Conservation (phyloP, 92 coral and sea anemone species). For the Ricordea florida region DNA sequence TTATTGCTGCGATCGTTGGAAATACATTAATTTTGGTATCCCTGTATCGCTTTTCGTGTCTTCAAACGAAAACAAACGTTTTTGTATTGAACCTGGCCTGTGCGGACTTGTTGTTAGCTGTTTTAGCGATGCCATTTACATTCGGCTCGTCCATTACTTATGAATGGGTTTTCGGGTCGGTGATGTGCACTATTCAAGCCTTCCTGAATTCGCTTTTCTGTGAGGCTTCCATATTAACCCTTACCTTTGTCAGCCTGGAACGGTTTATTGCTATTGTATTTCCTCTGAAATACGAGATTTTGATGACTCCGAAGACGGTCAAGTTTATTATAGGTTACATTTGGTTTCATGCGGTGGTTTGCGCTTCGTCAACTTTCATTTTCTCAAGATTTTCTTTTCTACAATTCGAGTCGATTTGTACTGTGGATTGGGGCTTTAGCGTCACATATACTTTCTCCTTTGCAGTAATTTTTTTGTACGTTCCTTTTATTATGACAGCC, state of each 20-base stretch:
- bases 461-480: slow-evolving; percentile 32
- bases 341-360: slow-evolving; percentile 64
- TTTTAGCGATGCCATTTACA: slow-evolving; percentile 85
- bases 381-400: slow-evolving; percentile 67
- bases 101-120: slow-evolving; percentile 74
- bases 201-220: slow-evolving; percentile 68
- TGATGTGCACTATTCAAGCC: slow-evolving; percentile 78
- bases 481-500: slow-evolving; percentile 69
- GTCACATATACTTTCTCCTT: slow-evolving; percentile 66
- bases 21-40: slow-evolving; percentile 69
- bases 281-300: slow-evolving; percentile 67
- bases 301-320: slow-evolving; percentile 64
- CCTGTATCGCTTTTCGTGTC: slow-evolving; percentile 57
- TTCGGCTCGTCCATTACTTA: slow-evolving; percentile 67
- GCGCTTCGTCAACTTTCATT: slow-evolving; percentile 65
- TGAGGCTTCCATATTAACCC: slow-evolving; percentile 78
- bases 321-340: slow-evolving; percentile 49
- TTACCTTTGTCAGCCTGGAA: slow-evolving; percentile 79
- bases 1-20: slow-evolving; percentile 51
- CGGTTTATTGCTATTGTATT: slow-evolving; percentile 71
- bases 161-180: slow-evolving; percentile 70
- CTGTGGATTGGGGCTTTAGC: slow-evolving; percentile 71
- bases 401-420: slow-evolving; percentile 71
- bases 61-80: slow-evolving; percentile 83
- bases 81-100: slow-evolving; percentile 74